Base-by-base conservation (phyloP, 2,113 vertebrate species). In the Dolichotis patagonum region DNA sequence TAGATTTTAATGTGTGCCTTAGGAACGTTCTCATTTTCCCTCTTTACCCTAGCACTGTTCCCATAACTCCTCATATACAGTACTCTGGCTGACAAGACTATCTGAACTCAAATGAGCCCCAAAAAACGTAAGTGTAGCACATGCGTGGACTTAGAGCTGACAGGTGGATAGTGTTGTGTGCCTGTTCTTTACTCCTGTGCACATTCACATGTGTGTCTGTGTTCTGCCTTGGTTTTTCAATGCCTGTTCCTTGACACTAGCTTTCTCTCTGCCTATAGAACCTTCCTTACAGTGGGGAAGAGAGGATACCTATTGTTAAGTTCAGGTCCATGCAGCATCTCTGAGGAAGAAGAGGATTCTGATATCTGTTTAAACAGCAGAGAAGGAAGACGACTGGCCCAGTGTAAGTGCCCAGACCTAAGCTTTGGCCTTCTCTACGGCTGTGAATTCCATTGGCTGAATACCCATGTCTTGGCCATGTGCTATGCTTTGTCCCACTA, bases 81-180 rank as follows among this genome's bases (percentile, higher is more conserved):
- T 20, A 7, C 52, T 41, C 60, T 41, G 1, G 35, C 4, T 17
- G 5, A 41, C 4, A 63, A 41, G n/a, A 35, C 16, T 2, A 24
- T 5, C 9, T 32, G 5, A 12, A 13, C 9, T 69, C 54, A 7
- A 14, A 17, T 9, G 1, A 49, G 10, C 41, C 28, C 46, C 3
- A 12, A 16, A 22, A 62, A 63, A 69, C 32, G 20, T 0, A 7
- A 16, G 13, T 3, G 20, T 43, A 32, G 7, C 65, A 46, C 9
- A 24, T 0, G 0, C 1, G 7, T 0, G 0, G 0, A 67, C n/a
- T 60, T 3, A 0, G 1, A 1, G 54, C 11, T 1, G 46, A 13
- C 12, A 43, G 58, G 1, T 0, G 49, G 8, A 20, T 3, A 9
- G 17, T 11, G 77, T 4, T 2, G 2, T 49, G 28, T 32, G 75